Conservation (phyloP, 2,113 vertebrate genomes). For the Perognathus longimembris region DNA sequence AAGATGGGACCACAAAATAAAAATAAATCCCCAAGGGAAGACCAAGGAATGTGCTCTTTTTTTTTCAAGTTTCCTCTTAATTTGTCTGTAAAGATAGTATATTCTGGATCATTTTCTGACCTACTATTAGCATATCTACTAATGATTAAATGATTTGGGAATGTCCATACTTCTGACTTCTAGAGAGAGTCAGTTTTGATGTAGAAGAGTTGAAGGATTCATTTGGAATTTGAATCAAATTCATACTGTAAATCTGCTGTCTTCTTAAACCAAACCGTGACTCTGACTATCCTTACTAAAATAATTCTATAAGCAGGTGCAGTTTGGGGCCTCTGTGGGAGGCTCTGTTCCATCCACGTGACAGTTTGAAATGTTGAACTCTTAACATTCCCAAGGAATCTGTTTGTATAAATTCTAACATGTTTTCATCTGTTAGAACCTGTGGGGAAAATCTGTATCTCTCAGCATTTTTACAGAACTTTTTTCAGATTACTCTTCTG, state of each 20-base stretch:
- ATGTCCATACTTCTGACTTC: background rate
- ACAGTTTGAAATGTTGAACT: background rate
- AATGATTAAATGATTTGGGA: background rate
- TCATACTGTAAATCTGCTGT: background rate
- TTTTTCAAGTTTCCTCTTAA: background rate
- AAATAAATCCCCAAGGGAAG: background rate
- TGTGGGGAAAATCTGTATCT: background rate
- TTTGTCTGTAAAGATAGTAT: background rate
- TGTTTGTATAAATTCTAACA: background rate
- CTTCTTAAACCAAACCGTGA: background rate
- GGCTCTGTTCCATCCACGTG: background rate
- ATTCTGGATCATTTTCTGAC: background rate
- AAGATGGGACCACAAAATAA: background rate
- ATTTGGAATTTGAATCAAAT: slow-evolving; percentile 15
- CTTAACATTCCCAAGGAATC: background rate
- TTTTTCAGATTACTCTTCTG: background rate
- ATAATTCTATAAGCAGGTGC: background rate
- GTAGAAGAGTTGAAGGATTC: background rate
- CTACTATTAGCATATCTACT: background rate
- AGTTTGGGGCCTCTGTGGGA: background rate
- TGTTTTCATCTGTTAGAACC: background rate
- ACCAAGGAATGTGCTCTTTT: too few species aligned
- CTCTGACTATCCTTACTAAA: background rate
- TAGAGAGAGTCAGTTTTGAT: background rate
- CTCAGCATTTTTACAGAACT: background rate